Evolutionary conservation across 2,797 vertebrate genomes (phyloP), one percentile per base, ranked within the genome.

Genomic region (Pangasius djambal): DNA sequence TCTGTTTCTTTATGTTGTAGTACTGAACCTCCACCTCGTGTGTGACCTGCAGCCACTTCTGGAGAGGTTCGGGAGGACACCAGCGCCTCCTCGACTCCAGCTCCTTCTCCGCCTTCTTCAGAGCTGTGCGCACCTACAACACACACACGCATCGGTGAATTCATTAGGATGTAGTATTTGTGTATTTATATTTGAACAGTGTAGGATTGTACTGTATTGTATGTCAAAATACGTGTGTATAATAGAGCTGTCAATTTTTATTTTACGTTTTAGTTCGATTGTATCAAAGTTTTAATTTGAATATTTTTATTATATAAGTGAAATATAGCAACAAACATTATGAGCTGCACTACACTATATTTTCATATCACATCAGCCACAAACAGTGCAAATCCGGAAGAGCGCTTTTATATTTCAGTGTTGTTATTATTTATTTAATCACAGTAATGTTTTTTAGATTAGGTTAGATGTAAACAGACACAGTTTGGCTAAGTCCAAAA

Each of bases 1-100:
- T 97, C 89, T 98, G 98, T 61, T 97, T 98, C 96, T 99, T 99
- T 92, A 97, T 96, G 93, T 98, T 99, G 92, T 98, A 99, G 93
- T 99, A 98, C 1, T 98, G 98, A 3, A 97, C 96, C 94, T 96
- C 95, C 1, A 96, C 88, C 89, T 96, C 96, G 1, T 96, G 95
- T 4, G 95, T 96, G 87, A 96, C 93, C 93, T 96, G 96, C 37
- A 96, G 94, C 95, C 95, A 96, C 40, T 87, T 95, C 93, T 96
- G 95, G 78, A 96, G 94, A 3, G 81, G 31, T 15, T 95, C 95
- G 0, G 94, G 94, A 0, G 92, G 91, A 0, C 91, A 59, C 94
- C 94, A 95, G 90, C 88, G 94, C 83, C 95, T 96, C 92, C 96
- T 95, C 1, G 96, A 92, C 91, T 98, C 97, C 94, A 99, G 97